Evolutionary conservation across 2,797 vertebrate species (phyloP).

Genomic region (Enteromius radiatus): DNA sequence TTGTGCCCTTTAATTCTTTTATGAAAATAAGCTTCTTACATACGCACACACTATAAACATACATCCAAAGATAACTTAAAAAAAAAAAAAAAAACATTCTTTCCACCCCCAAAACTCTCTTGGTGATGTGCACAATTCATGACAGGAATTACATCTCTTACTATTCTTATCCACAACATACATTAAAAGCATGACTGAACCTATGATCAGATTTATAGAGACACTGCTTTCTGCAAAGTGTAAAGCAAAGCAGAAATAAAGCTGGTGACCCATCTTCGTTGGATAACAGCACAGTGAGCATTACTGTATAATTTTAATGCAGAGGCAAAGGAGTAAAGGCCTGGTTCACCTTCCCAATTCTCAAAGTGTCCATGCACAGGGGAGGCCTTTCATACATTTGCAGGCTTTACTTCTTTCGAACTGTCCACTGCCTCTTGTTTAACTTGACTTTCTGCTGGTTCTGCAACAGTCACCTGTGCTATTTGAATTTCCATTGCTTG

Average conservation of each 20-base stretch:
- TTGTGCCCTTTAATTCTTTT: slow-evolving; percentile 16
- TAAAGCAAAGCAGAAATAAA: slow-evolving; percentile 29
- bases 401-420: slow-evolving; percentile 3
- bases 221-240: slow-evolving; percentile 49
- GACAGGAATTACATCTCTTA: not conserved
- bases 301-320: slow-evolving; percentile 1
- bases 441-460: slow-evolving; percentile 76
- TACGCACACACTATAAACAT: slow-evolving; percentile 23
- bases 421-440: not conserved
- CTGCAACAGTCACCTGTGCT: slow-evolving; percentile 77
- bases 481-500: slow-evolving; percentile 87
- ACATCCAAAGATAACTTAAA: slow-evolving; percentile 45
- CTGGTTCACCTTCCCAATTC: not conserved
- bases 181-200: slow-evolving; percentile 12
- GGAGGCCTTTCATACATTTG: slow-evolving; percentile 25
- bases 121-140: not conserved
- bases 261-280: not conserved
- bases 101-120: not conserved
- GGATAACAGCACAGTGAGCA: slow-evolving; percentile 8
- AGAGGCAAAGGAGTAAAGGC: slow-evolving; percentile 12
- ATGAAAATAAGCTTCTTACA: slow-evolving; percentile 37
- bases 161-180: slow-evolving; percentile 16
- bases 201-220: slow-evolving; percentile 64
- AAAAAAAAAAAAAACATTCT: not conserved
- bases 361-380: not conserved